Evolutionary conservation across 1,140 invertebrate genomes (phyloP).

Genomic region (Holcopasites calliopsidis): DNA sequence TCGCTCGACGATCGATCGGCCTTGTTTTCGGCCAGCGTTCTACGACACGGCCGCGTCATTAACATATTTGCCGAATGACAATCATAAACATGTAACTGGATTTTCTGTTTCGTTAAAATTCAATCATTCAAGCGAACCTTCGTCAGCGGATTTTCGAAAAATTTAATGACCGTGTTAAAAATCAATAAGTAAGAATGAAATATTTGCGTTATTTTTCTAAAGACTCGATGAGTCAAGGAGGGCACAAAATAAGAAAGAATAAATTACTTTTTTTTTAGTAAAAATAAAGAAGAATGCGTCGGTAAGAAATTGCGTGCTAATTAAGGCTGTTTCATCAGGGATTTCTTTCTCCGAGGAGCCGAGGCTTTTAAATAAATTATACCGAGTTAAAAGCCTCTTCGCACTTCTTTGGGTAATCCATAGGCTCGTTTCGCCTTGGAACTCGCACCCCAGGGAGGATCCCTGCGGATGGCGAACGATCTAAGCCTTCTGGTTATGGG

Average conservation of each 20-base stretch:
- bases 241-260: not conserved
- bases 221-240: too few species aligned
- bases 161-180: too few species aligned
- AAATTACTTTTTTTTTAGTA: slow-evolving; percentile 59
- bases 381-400: slow-evolving; percentile 67
- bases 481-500: slow-evolving; percentile 23
- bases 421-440: slow-evolving; percentile 43
- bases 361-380: slow-evolving; percentile 69
- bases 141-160: not conserved
- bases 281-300: slow-evolving; percentile 40
- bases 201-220: too few species aligned
- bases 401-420: slow-evolving; percentile 67
- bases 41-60: slow-evolving; percentile 2
- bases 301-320: slow-evolving; percentile 61
- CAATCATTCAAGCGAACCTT: not conserved
- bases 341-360: slow-evolving; percentile 50
- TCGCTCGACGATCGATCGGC: slow-evolving; percentile 39
- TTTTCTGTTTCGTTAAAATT: not conserved
- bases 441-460: slow-evolving; percentile 33
- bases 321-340: slow-evolving; percentile 66
- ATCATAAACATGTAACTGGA: slow-evolving; percentile 21
- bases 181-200: too few species aligned
- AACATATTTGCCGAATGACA: slow-evolving; percentile 23
- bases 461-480: not conserved
- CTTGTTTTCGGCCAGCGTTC: slow-evolving; percentile 22